Evolutionary conservation across 2,113 vertebrate genomes (phyloP).

Genomic region (Formicarius rufipectus): DNA sequence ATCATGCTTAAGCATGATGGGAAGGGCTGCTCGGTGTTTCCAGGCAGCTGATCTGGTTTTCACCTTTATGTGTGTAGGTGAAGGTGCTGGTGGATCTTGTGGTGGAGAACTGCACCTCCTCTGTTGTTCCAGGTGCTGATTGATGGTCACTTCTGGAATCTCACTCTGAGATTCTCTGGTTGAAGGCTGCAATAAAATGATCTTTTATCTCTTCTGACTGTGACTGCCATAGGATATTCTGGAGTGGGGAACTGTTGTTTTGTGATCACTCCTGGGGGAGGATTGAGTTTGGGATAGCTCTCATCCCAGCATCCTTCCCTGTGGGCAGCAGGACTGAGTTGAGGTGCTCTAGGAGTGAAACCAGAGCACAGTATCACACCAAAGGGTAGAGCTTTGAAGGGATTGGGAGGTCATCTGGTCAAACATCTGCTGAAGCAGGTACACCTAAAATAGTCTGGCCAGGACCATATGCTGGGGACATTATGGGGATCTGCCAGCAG

Average conservation of each 20-base stretch:
- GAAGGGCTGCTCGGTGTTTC: accelerated
- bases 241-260: neutral
- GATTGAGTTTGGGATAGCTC: neutral
- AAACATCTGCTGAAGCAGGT: neutral
- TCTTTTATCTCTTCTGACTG: neutral
- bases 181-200: neutral
- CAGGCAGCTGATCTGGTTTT: neutral
- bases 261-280: neutral
- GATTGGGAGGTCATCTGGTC: neutral
- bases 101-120: neutral
- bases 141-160: neutral
- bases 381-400: neutral
- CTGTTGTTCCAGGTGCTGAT: neutral
- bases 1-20: neutral
- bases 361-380: neutral
- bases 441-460: no score
- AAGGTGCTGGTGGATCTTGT: neutral
- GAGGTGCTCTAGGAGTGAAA: neutral
- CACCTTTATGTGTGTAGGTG: neutral
- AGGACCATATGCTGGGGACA: no score
- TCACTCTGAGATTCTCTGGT: neutral
- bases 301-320: neutral
- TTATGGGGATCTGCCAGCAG: no score
- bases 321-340: neutral
- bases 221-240: neutral